Base-by-base conservation (phyloP, 1,140 invertebrate species). In the Chironomus tepperi region DNA sequence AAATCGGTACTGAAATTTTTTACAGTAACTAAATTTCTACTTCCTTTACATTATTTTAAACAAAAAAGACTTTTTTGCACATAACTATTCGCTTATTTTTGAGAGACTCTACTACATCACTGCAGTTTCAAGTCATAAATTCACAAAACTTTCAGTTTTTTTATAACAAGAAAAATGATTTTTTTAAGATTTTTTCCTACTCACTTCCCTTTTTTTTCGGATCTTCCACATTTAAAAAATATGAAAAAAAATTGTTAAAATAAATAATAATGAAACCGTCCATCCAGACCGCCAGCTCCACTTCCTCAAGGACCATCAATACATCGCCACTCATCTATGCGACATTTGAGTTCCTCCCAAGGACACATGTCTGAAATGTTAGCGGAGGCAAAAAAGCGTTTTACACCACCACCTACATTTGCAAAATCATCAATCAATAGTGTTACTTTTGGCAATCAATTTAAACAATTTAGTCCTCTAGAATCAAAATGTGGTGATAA, bases 281-380 rank as follows among this genome's bases (percentile, higher is more conserved):
- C 18, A 18, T 67, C 3, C 18, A 82, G 81, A 79, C 81, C 81
- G 74, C 78, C 79, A 76, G 76, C 78, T 73, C 81, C 80, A 77
- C 78, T 82, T 76, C 81, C 81, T 42, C 81, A 81, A 75, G 81
- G 81, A 79, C 81, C 81, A 77, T 78, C 81, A 76, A 75, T 82
- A 75, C 80, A 82, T 81, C 80, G 80, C 73, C 80, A 81, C 78
- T 76, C 79, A 77, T 81, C 80, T 78, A 78, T 81, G 77, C 79
- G 80, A 76, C 80, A 81, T 77, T 76, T 81, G 76, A 79, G 78
- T 42, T 74, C 67, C 15, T 74, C 67, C 15, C 74, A 75, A 34
- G 12, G n/a, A 9, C 73, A 34, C n/a, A 10, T 73, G 43, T 42
- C 73, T 16, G 73, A 16, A 57, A 57, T 57, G 47, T n/a, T 57